Evolutionary conservation across 2,113 vertebrate species (phyloP).

Genomic region (Halichoeres trimaculatus): DNA sequence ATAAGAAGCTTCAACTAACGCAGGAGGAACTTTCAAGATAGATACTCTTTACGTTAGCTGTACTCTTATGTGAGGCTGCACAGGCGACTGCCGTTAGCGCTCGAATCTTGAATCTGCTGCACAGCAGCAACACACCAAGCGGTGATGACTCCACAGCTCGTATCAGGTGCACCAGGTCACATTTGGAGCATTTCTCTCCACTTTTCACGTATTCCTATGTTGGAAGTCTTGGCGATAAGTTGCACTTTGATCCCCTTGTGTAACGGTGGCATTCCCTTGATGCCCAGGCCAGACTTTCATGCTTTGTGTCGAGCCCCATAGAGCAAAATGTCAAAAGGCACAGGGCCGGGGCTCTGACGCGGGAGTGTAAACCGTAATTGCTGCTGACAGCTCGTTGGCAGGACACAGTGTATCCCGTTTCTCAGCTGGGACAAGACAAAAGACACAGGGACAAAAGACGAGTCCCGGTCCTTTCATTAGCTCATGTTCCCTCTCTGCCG

Average conservation of each 20-base stretch:
- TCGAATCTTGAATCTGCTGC: no score
- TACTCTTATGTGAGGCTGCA: no score
- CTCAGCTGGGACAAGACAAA: constrained; percentile 65
- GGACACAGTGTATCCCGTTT: constrained; percentile 77
- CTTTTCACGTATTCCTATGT: neutral
- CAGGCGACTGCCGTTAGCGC: no score
- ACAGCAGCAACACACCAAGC: constrained; percentile 45
- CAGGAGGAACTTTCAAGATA: no score
- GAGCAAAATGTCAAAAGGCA: constrained; percentile 71
- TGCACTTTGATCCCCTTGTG: neutral
- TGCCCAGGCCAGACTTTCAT: constrained; percentile 37
- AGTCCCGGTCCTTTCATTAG: constrained; percentile 67
- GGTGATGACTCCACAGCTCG: constrained; percentile 20
- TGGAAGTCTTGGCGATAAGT: neutral
- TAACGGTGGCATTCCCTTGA: constrained; percentile 21
- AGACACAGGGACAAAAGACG: constrained; percentile 65
- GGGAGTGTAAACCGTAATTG: constrained; percentile 75
- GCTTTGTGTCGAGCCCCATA: constrained; percentile 17
- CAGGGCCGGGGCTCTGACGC: constrained; percentile 36
- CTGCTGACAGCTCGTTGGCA: constrained; percentile 74
- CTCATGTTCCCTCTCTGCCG: constrained; percentile 43
- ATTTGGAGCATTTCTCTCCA: neutral
- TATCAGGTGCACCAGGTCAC: constrained; percentile 23
- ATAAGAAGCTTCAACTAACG: neutral
- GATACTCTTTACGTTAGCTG: no score